These are phyloP conservation scores for Sandelia bainsii DNA, from an alignment of 2,797 vertebrate species.

Conservation along the genomic window DNA sequence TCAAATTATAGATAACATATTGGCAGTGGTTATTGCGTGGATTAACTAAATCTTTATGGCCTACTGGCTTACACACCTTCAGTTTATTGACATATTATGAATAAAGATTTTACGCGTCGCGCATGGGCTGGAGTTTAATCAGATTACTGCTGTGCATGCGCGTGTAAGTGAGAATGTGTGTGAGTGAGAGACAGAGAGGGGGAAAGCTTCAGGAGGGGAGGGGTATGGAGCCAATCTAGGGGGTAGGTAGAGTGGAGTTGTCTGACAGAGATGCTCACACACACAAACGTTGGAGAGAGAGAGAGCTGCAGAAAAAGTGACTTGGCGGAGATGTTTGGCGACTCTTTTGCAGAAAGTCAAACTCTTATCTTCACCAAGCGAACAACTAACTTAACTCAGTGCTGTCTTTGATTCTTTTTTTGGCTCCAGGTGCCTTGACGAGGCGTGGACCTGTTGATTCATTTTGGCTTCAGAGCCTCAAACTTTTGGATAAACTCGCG, in stretches of 20 bases:
- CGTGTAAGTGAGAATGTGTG: background rate
- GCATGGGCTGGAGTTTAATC: conserved; percentile 68
- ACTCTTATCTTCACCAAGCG: background rate
- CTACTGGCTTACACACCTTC: conserved; percentile 20
- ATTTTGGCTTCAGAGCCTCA: background rate
- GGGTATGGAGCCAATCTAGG: conserved; percentile 52
- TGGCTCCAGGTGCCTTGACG: conserved; percentile 30
- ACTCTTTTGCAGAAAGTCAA: conserved; percentile 12
- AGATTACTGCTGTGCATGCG: conserved; percentile 55
- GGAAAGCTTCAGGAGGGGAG: conserved; percentile 21
- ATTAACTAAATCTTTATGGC: background rate
- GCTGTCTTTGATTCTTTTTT: background rate
- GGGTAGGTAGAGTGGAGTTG: conserved; percentile 61
- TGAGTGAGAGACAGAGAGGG: background rate
- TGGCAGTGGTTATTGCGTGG: background rate
- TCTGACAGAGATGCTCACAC: conserved; percentile 72
- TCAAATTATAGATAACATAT: background rate
- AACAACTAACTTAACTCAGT: background rate
- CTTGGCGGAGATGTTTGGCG: conserved; percentile 11
- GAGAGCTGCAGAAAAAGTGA: conserved; percentile 7
- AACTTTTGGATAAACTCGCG: conserved; percentile 28
- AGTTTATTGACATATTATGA: conserved; percentile 32
- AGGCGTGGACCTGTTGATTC: conserved; percentile 44
- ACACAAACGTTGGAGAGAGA: conserved; percentile 30
- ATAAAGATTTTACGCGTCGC: conserved; percentile 52